These are phyloP conservation scores for Gallinago undulata DNA, from an alignment of 2,113 vertebrate genomes.

Conservation along the genomic window DNA sequence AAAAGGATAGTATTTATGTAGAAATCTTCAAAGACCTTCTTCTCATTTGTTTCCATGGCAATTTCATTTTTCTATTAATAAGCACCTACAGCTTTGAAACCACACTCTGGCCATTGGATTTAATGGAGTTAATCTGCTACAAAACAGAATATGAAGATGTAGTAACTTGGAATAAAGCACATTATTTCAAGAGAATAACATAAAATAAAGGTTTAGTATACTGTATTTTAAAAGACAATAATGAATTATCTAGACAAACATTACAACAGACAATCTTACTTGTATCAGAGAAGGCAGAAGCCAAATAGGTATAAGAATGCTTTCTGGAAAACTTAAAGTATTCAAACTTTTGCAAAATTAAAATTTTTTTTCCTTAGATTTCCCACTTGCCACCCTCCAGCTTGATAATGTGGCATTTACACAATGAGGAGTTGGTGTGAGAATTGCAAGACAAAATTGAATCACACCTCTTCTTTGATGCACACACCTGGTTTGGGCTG, in stretches of 20 bases:
- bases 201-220: background rate
- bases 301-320: background rate
- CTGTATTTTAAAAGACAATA: background rate
- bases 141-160: background rate
- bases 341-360: background rate
- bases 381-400: background rate
- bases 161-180: background rate
- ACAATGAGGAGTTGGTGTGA: background rate
- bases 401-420: background rate
- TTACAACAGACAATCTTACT: background rate
- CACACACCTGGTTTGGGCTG: background rate
- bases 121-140: background rate
- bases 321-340: background rate
- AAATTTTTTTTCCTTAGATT: background rate
- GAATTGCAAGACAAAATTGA: background rate
- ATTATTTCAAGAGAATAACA: background rate
- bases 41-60: background rate
- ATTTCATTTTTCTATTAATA: background rate
- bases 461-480: background rate
- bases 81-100: background rate
- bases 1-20: background rate
- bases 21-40: background rate
- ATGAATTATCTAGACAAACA: background rate
- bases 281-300: background rate
- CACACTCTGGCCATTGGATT: background rate